phyloP scores from a whole-genome alignment of 2,113 vertebrate species.

The Potamarius usumacintae region DNA sequence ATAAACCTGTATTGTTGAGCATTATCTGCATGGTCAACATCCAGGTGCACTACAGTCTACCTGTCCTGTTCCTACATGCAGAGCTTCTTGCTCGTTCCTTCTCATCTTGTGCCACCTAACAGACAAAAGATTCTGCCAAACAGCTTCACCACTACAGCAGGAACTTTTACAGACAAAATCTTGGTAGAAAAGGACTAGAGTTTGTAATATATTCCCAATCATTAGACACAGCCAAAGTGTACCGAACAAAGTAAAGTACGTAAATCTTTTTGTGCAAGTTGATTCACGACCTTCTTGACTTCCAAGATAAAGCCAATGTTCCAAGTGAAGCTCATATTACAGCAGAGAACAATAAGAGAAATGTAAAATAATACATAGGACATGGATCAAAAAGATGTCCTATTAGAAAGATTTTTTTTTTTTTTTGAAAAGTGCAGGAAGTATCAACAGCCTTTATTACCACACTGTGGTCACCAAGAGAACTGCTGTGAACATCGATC shows the following conservation, averaged over 20 bases:
- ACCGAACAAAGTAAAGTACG: not conserved
- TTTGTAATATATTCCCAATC: not conserved
- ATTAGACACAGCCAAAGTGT: not conserved
- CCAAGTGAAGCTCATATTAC: not conserved
- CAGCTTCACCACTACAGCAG: conserved; percentile 20
- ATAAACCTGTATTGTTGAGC: conserved; percentile 6
- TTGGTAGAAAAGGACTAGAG: not conserved
- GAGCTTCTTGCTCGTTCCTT: not conserved
- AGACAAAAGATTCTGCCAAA: conserved; percentile 28
- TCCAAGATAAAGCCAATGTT: not conserved
- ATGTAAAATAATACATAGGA: not conserved
- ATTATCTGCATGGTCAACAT: conserved; percentile 39
- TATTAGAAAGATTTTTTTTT: not conserved
- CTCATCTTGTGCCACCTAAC: not conserved
- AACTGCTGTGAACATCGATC: not conserved
- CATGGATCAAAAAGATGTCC: not conserved
- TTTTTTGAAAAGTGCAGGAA: not conserved
- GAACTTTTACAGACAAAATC: not conserved
- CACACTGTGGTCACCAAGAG: conserved; percentile 34
- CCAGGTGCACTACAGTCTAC: conserved; percentile 32
- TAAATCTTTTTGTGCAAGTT: not conserved
- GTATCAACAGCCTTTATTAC: conserved; percentile 16
- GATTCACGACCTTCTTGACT: not conserved
- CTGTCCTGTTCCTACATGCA: conserved; percentile 51
- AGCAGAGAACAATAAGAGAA: not conserved